Percentiles rank a stretch among this genome's conserved stretches.
These are phyloP conservation scores for Zosterops borbonicus DNA, from an alignment of 2,113 vertebrate species.

Conservation along the genomic window DNA sequence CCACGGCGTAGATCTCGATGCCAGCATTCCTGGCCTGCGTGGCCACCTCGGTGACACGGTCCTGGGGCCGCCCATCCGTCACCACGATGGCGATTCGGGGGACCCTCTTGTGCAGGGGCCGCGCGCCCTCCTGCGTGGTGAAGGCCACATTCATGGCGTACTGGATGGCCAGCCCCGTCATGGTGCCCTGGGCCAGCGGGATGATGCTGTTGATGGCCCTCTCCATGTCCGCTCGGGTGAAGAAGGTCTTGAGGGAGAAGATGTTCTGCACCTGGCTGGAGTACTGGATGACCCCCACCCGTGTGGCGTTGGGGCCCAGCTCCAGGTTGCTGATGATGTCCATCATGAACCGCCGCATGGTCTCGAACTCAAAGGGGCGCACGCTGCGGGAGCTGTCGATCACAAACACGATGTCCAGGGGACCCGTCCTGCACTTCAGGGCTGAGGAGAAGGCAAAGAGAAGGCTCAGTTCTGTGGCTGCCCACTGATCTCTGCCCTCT, in stretches of 20 bases:
- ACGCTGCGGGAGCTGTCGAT: slow-evolving; percentile 98
- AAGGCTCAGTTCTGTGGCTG: background rate
- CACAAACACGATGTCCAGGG: slow-evolving; percentile 93
- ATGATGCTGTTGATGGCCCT: slow-evolving; percentile 87
- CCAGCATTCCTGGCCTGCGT: slow-evolving; percentile 85
- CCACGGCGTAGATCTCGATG: slow-evolving; percentile 94
- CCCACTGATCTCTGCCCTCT: background rate
- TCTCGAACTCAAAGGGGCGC: slow-evolving; percentile 93
- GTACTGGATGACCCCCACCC: slow-evolving; percentile 94
- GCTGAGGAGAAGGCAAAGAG: slow-evolving; percentile 37
- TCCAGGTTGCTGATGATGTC: slow-evolving; percentile 89
- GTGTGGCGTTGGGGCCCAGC: slow-evolving; percentile 83
- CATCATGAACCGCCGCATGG: slow-evolving; percentile 92
- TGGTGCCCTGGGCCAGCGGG: slow-evolving; percentile 93
- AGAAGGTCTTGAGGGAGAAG: slow-evolving; percentile 88
- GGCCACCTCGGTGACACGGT: slow-evolving; percentile 91
- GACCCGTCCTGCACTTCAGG: slow-evolving; percentile 85
- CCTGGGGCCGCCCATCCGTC: slow-evolving; percentile 94
- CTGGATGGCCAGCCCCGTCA: slow-evolving; percentile 95
- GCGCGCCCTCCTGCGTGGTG: slow-evolving; percentile 82
- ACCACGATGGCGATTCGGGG: slow-evolving; percentile 90
- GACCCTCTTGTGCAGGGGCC: slow-evolving; percentile 75
- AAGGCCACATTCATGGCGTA: slow-evolving; percentile 92
- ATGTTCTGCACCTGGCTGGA: slow-evolving; percentile 96
- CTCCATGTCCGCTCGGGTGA: slow-evolving; percentile 80